These are phyloP conservation scores for Temnopleurus reevesii DNA, from an alignment of 53 echinoderm and acorn worm genomes.

Conservation along the genomic window DNA sequence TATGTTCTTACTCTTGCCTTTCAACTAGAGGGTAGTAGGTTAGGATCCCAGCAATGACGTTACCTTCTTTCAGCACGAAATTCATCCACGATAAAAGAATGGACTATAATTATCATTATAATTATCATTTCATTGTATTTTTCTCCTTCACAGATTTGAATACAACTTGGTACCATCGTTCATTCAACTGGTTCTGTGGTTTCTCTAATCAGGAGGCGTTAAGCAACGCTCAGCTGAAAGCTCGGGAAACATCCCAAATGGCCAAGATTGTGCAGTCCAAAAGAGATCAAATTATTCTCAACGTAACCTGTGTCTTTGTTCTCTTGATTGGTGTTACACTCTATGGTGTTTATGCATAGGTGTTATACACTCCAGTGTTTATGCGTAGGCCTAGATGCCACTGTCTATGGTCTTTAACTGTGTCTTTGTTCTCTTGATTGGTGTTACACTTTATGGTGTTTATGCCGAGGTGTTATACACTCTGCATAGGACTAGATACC, in stretches of 20 bases:
- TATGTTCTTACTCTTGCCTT: no score
- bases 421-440: conserved; percentile 66
- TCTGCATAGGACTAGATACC: no score
- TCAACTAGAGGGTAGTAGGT: no score
- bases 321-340: conserved; percentile 67
- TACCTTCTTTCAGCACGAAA: no score
- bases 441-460: conserved; percentile 67
- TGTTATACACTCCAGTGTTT: no score
- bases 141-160: neutral
- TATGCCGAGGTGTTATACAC: no score
- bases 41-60: no score
- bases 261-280: conserved; percentile 72
- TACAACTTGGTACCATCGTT: conserved; percentile 27
- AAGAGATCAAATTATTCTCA: conserved; percentile 76
- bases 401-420: no score
- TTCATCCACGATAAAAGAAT: no score
- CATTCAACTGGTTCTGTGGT: conserved; percentile 92
- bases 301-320: conserved; percentile 68
- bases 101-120: no score
- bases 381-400: no score
- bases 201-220: conserved; percentile 65
- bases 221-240: conserved; percentile 45
- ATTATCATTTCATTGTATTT: no score
- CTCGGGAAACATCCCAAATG: conserved; percentile 61
- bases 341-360: conserved; percentile 66